These are phyloP conservation scores for Folsomia candida DNA, from an alignment of 2,888 invertebrate genomes.

Conservation along the genomic window DNA sequence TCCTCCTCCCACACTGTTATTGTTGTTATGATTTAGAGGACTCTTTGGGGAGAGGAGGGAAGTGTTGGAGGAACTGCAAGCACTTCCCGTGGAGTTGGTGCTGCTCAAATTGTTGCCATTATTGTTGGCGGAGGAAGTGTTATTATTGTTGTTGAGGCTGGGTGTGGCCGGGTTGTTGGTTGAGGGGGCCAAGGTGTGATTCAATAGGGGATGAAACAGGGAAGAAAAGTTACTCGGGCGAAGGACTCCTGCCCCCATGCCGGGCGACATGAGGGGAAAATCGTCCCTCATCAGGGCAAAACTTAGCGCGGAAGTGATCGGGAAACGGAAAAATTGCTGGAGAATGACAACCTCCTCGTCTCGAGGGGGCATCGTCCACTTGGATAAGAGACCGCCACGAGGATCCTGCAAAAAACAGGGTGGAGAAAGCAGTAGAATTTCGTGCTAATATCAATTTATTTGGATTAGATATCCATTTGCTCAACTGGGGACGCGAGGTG, in stretches of 20 bases:
- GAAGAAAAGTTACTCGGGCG: conserved; percentile 8
- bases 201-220: conserved; percentile 5
- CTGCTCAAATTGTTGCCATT: neutral
- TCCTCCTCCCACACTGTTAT: neutral
- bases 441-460: too few relatives aligned
- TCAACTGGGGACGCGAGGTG: too few relatives aligned
- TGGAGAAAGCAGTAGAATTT: too few relatives aligned
- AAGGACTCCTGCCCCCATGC: neutral
- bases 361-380: conserved; percentile 82
- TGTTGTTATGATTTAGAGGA: conserved; percentile 12
- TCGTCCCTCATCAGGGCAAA: conserved; percentile 48
- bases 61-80: neutral
- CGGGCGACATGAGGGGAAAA: conserved; percentile 39
- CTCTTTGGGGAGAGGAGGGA: conserved; percentile 16
- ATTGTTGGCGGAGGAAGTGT: conserved; percentile 9
- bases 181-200: neutral
- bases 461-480: too few relatives aligned
- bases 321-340: conserved; percentile 86
- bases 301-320: conserved; percentile 78
- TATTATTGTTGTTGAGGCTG: conserved; percentile 12
- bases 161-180: neutral
- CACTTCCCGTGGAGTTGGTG: neutral
- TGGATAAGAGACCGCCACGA: conserved; percentile 76
- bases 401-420: conserved; percentile 66
- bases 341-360: conserved; percentile 88